phyloP scores from a whole-genome alignment of 2,113 vertebrate species.

The Sinosuthora webbiana region DNA sequence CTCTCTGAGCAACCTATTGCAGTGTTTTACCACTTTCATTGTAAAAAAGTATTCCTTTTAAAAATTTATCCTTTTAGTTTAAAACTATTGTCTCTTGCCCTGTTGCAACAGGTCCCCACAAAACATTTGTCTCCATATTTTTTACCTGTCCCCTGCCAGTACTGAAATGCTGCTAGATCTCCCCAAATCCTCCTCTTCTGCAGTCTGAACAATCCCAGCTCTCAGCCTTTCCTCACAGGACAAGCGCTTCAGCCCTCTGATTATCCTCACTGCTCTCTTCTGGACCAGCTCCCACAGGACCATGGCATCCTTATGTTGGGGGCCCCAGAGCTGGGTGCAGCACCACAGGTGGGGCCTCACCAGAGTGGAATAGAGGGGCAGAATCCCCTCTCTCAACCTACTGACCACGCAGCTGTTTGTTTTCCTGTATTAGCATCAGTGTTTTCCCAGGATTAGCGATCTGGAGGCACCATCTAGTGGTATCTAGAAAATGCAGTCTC shows the following conservation, averaged over 20 bases:
- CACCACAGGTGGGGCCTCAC: neutral
- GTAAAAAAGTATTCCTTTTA: neutral
- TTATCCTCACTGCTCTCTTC: neutral
- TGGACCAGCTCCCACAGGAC: neutral
- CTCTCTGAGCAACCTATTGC: neutral
- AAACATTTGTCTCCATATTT: neutral
- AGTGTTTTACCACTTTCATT: neutral
- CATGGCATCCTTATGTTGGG: neutral
- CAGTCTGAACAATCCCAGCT: neutral
- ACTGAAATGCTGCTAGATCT: neutral
- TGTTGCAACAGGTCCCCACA: neutral
- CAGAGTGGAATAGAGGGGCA: accelerated
- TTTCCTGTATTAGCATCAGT: neutral
- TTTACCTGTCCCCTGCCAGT: neutral
- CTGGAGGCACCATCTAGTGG: constrained; percentile 35
- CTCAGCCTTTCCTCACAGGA: neutral
- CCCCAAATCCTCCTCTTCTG: neutral
- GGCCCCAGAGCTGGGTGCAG: neutral
- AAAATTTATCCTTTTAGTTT: neutral
- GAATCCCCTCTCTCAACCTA: neutral
- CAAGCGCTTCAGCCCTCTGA: neutral
- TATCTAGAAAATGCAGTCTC: accelerated
- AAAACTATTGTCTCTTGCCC: neutral
- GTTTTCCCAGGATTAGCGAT: neutral
- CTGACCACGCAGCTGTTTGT: too few species aligned